These are phyloP conservation scores for Chloroceryle aenea DNA, from an alignment of 2,113 vertebrate genomes.

Conservation along the genomic window DNA sequence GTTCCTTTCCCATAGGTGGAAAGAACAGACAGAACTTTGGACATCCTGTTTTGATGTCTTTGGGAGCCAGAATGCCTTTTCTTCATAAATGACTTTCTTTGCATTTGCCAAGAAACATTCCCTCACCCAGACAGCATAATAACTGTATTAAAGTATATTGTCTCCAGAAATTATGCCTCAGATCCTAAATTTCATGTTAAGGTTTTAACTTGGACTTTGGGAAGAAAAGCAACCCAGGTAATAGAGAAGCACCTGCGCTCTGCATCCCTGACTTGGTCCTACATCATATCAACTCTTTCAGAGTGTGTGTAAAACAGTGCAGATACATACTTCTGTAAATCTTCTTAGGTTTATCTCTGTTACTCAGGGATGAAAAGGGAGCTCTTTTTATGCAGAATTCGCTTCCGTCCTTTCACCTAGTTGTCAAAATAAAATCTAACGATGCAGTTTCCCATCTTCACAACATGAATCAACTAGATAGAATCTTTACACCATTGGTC, in stretches of 20 bases:
- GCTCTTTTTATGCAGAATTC: conserved; percentile 21
- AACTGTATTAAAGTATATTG: not conserved
- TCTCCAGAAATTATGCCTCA: not conserved
- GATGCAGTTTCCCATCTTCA: conserved; percentile 17
- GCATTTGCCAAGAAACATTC: conserved; percentile 24
- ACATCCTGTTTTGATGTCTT: not conserved
- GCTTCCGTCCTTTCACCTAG: conserved; percentile 27
- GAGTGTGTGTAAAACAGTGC: not conserved
- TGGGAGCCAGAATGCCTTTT: not conserved
- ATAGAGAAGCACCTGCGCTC: not conserved
- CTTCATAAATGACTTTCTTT: not conserved
- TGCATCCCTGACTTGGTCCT: not conserved
- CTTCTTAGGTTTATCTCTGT: conserved; percentile 5
- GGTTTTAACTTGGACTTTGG: not conserved
- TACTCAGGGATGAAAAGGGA: not conserved
- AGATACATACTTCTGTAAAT: not conserved
- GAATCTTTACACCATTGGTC: not conserved
- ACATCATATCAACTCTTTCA: not conserved
- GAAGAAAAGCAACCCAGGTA: not conserved
- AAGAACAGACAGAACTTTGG: conserved; percentile 35
- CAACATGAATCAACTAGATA: conserved; percentile 1
- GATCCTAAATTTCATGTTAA: not conserved
- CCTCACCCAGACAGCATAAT: not conserved
- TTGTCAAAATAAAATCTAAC: conserved; percentile 46
- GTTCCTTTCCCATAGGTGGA: conserved; percentile 6